Base-by-base conservation (phyloP, 2,797 vertebrate genomes). In the Coregonus suidteri region DNA sequence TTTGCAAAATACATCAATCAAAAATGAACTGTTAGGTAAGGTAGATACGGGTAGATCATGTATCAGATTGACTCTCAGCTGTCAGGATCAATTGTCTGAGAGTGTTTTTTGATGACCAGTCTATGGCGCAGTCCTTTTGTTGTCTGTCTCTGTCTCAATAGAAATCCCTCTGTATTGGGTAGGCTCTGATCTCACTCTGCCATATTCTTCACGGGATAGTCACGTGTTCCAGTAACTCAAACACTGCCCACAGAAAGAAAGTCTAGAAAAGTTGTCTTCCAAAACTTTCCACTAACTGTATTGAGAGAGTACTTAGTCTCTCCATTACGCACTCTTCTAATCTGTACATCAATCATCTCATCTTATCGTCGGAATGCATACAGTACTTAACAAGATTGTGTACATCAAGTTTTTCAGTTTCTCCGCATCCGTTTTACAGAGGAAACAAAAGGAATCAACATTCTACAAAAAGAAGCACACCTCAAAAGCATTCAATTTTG, bases 1-100 rank as follows among this genome's bases (percentile, higher is more conserved):
- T 51, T 69, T 64, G 52, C n/a, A 3, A 84, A 86, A 69, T 51
- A 71, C 83, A 90, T 90, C 81, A 80, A 87, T 89, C 83, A 84
- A 71, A 77, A n/a, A 77, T 69, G 71, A 85, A 82, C 75, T 81
- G 79, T 47, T 74, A 79, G 83, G 56, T 73, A 59, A 74, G 35
- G 70, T 25, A 64, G 20, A 11, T 64, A 25, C 25, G 4, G 16
- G 59, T 25, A 30, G 25, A 64, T 20, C n/a, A 64, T 67, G 64
- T 4, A 31, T 66, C 2, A 67, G 31, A 25, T 64, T 64, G 41
- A 47, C 9, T 47, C 41, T 47, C 41, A 47, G 41, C 41, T 47
- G 41, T 64, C 59, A 25, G 59, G 59, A 64, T 64, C 59, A 30
- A 64, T 64, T 25, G 20, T 64, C 59, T 25, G 7, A 25, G 20